Base-by-base conservation (phyloP, 2,113 vertebrate species). In the Aldabrachelys gigantea region DNA sequence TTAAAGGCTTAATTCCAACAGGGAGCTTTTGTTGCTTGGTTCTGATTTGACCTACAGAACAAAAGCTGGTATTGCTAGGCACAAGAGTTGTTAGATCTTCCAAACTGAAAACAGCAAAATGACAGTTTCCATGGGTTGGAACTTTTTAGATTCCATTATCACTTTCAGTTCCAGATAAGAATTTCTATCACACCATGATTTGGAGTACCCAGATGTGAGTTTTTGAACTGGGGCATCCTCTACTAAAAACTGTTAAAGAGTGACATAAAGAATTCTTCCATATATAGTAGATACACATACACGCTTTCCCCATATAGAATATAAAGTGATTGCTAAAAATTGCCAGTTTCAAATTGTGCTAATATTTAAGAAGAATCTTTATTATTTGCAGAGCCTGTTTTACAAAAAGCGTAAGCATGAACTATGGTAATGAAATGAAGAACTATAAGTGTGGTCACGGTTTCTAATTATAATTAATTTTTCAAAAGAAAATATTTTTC, bases 171-270 rank as follows among this genome's bases (percentile, higher is more conserved):
- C 41, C 31, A 47, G 82, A 72, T 35, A 38, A 38, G 19, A 19
- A 21, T 38, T 72, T 38, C 65, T 38, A 72, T 22, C 9, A 16
- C 16, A 7, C 50, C 65, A 59, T 1, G 0, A 12, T 41, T 83
- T 72, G 4, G 11, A 75, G 25, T 72, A 29, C 3, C 17, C 10
- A 50, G 35, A 69, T 8, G 49, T 79, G 0, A 0, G 52, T 47
- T 80, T 53, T 72, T 53, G 0, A 0, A 35, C 31, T 9, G 5
- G 17, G 24, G 17, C 72, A 7, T 72, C 14, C 3, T 11, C 19
- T 79, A 0, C 1, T 14, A 78, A 78, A 47, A 78, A 12, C 25
- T 47, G 44, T 44, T 76, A 44, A 69, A 38, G 75, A 44, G 7
- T 27, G 24, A 12, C 6, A 62, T 16, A 2, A 56, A 2, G 22